Base-by-base conservation (phyloP, 2,113 vertebrate species). In the Halichoeres trimaculatus region DNA sequence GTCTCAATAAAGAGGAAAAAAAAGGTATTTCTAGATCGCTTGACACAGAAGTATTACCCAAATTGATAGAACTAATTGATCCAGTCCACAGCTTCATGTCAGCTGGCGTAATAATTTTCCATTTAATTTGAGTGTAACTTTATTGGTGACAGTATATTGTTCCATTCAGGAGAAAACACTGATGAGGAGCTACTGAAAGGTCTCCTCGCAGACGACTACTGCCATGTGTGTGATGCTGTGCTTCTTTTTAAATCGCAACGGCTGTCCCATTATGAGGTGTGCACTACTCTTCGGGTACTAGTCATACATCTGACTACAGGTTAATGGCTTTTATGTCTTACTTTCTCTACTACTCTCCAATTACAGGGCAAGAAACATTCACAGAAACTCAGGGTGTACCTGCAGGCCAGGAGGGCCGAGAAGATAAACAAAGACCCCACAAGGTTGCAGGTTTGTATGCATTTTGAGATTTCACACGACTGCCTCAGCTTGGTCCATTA, bases 301-400 rank as follows among this genome's bases (percentile, higher is more conserved):
- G 1, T 48, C 24, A 9, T 9, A 8, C 8, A n/a, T 9, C 17
- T 48, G 45, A 3, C 43, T 8, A 48, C 19, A n/a, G 19, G 19
- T 20, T 48, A n/a, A 48, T 20, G 14, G 57, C 61, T 2, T 16
- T 40, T 60, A 64, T 34, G 1, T 35, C 38, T 35, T 57, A 22
- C 54, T 26, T 4, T 63, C n/a, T 78, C 6, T 1, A 1, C 1
- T 81, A 0, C 85, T 41, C 54, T 6, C 60, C 10, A 10, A 60
- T 50, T 91, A 51, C 83, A 98, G 96, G 95, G 96, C 66, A 95
- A 95, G 91, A 95, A 90, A 45, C 96, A 97, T 53, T 91, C 94
- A 57, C 89, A 94, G 73, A 96, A 94, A 74, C 84, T 97, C 80
- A 92, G 56, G 34, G 58, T 91, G 58, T 95, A 93, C 78, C 83